Conservation (phyloP, 23 tunicate genomes). For the Trididemnum miniatum region DNA sequence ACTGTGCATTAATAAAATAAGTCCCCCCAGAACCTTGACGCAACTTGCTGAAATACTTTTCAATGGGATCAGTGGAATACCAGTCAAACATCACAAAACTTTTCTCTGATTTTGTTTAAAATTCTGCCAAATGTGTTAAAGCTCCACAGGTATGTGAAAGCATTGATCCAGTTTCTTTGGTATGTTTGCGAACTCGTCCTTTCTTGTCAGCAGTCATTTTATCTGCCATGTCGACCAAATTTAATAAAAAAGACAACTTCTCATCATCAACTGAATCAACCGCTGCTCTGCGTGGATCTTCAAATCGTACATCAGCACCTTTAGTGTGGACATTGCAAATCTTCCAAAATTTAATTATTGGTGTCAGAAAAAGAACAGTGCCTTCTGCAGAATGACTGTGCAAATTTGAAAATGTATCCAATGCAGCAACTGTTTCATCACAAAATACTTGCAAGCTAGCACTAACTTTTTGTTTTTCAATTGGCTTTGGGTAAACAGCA, state of each 20-base stretch:
- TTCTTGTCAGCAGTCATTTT: background rate
- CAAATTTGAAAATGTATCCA: background rate
- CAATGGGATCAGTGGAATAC: background rate
- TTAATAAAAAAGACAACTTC: background rate
- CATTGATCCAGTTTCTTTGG: constrained; percentile 20
- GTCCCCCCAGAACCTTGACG: constrained; percentile 18
- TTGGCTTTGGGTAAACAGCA: background rate
- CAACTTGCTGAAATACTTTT: constrained; percentile 13
- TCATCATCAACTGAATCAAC: constrained; percentile 4
- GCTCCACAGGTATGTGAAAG: background rate
- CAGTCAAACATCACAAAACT: constrained; percentile 10
- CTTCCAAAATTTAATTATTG: background rate
- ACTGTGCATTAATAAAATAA: constrained; percentile 10
- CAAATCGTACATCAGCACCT: background rate
- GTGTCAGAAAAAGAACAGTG: background rate
- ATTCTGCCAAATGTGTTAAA: background rate
- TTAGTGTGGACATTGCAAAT: constrained; percentile 9
- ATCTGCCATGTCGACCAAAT: background rate
- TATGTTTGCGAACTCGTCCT: background rate
- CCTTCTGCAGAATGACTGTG: background rate
- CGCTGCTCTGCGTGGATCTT: background rate
- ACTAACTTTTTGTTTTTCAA: background rate
- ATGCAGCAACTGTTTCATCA: constrained; percentile 6
- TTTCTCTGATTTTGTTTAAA: background rate
- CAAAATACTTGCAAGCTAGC: background rate